Percentiles rank a stretch among this genome's conserved stretches.
phyloP scores from a whole-genome alignment of 2,797 vertebrate genomes.

The Helicolenus hilgendorfi region DNA sequence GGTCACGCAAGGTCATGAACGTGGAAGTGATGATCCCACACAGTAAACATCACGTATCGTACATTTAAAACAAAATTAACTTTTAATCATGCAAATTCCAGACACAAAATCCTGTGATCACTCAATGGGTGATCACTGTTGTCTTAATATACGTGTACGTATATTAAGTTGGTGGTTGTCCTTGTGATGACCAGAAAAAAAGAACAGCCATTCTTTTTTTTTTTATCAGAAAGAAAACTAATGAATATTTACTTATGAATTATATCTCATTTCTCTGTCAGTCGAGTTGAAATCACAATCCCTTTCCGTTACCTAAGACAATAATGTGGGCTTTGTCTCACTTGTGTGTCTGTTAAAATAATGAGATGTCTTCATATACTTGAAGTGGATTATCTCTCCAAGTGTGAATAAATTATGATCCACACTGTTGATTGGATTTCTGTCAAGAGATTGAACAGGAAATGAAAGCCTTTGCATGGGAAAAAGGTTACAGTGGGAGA shows the following conservation, averaged over 20 bases:
- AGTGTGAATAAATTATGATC: conserved; percentile 80
- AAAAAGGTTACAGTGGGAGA: conserved; percentile 51
- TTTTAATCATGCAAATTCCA: not conserved
- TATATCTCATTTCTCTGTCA: conserved; percentile 39
- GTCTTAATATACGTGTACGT: not conserved
- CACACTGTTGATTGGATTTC: conserved; percentile 77
- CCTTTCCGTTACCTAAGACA: conserved; percentile 16
- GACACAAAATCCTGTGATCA: not conserved
- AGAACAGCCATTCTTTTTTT: not conserved
- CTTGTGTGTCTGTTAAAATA: conserved; percentile 55
- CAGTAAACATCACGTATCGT: not conserved
- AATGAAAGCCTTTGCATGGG: conserved; percentile 75
- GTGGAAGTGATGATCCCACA: not conserved
- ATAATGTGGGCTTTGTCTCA: conserved; percentile 29
- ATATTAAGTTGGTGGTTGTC: not conserved
- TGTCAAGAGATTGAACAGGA: conserved; percentile 76
- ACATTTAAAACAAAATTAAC: not conserved
- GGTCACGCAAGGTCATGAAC: not conserved
- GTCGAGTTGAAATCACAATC: conserved; percentile 34
- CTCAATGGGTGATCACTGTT: not conserved
- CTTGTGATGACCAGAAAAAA: not conserved
- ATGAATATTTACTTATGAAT: conserved; percentile 29
- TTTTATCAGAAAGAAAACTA: not conserved
- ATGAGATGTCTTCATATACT: conserved; percentile 78
- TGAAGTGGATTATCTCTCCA: conserved; percentile 64